Evolutionary conservation across 1,140 invertebrate species (phyloP).

Genomic region (Drosophila pachea): DNA sequence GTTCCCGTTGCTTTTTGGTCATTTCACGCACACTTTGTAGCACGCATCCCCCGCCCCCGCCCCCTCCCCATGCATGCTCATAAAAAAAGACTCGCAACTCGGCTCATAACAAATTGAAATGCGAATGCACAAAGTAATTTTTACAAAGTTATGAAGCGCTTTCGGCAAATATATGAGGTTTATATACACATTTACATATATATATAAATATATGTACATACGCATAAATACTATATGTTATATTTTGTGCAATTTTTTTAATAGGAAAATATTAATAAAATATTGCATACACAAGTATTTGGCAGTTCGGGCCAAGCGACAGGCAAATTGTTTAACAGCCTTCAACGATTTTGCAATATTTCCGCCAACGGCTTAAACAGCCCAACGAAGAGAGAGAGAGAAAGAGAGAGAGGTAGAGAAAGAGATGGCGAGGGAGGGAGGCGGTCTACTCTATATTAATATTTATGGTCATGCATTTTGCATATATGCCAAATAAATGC

Average conservation of each 20-base stretch:
- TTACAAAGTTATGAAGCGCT: constrained; percentile 56
- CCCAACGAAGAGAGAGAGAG: no score
- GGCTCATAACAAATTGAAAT: constrained; percentile 54
- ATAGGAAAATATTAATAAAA: constrained; percentile 70
- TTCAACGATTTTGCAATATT: constrained; percentile 68
- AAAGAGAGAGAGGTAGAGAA: background rate
- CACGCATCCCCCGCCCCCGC: constrained; percentile 15
- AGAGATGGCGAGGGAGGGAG: background rate
- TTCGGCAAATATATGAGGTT: constrained; percentile 32
- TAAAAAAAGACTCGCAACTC: constrained; percentile 28
- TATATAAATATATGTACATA: constrained; percentile 20
- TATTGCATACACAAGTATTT: constrained; percentile 22
- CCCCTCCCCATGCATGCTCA: constrained; percentile 3
- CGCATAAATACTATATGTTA: constrained; percentile 19
- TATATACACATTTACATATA: constrained; percentile 19
- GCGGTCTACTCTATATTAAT: constrained; percentile 52
- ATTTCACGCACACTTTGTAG: constrained; percentile 54
- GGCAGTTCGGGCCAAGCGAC: constrained; percentile 40
- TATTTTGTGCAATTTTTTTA: constrained; percentile 45
- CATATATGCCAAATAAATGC: constrained; percentile 64
- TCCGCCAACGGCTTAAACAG: constrained; percentile 12
- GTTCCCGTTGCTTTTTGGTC: constrained; percentile 37
- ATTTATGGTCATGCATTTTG: constrained; percentile 72
- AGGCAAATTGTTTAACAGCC: constrained; percentile 66
- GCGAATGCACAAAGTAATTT: constrained; percentile 60